phyloP scores from a whole-genome alignment of 1,140 invertebrate species.

The Cydia splendana region DNA sequence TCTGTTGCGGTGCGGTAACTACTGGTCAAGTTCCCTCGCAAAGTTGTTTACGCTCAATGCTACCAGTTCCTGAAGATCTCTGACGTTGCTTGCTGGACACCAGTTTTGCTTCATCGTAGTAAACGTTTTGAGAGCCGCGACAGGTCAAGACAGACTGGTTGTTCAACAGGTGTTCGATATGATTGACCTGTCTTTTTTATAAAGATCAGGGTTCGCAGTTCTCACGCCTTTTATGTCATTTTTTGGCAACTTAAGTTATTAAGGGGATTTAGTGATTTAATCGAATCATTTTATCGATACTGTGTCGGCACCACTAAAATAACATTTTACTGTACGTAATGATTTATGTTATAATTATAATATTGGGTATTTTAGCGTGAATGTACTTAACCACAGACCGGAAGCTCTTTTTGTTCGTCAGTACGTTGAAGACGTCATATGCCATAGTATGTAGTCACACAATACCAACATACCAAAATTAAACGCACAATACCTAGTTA shows the following conservation, averaged over 20 bases:
- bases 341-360: not conserved
- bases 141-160: not conserved
- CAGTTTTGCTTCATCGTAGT: not conserved
- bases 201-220: slow-evolving; percentile 21
- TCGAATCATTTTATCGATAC: not conserved
- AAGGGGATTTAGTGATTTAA: not conserved
- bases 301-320: not conserved
- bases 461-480: not conserved
- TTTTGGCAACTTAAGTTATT: not conserved
- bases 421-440: not conserved
- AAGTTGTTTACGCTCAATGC: slow-evolving; percentile 23
- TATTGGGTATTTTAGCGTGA: not conserved
- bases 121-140: not conserved
- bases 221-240: not conserved
- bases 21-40: slow-evolving; percentile 26
- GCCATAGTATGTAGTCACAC: not conserved
- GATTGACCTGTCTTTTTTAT: slow-evolving; percentile 1
- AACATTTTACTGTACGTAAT: not conserved
- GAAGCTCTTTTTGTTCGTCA: not conserved
- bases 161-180: not conserved
- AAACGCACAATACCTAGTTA: not conserved
- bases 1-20: slow-evolving; percentile 11
- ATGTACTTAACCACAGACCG: not conserved
- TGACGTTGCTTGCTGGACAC: not conserved
- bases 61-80: not conserved